Conservation (phyloP, 2,113 vertebrate genomes). For the Podarcis raffonei region DNA sequence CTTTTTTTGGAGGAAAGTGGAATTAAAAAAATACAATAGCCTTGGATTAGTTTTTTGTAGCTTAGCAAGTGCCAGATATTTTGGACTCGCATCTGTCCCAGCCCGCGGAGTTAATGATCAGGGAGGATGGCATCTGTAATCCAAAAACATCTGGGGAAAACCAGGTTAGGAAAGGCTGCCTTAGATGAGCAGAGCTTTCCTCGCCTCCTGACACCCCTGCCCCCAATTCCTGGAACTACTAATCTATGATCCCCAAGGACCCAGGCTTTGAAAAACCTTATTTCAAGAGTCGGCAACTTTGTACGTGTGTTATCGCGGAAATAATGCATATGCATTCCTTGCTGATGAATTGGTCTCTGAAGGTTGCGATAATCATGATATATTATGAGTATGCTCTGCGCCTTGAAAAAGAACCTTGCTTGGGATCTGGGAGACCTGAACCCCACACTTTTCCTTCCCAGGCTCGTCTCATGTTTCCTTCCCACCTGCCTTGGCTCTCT, state of each 20-base stretch:
- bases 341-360: background rate
- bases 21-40: too few species aligned
- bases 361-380: background rate
- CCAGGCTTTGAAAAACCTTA: background rate
- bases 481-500: accelerated
- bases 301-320: background rate
- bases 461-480: accelerated
- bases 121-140: too few species aligned
- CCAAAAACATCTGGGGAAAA: too few species aligned
- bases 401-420: accelerated
- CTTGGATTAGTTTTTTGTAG: too few species aligned
- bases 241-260: background rate
- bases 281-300: background rate
- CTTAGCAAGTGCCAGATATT: too few species aligned
- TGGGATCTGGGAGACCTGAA: background rate
- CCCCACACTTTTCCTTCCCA: background rate
- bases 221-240: background rate
- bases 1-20: too few species aligned
- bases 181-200: too few species aligned
- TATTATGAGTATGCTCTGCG: accelerated
- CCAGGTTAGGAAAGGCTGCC: too few species aligned
- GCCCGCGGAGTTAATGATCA: too few species aligned
- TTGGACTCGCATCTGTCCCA: too few species aligned
- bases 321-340: background rate
- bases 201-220: background rate